Percentiles rank a stretch among this genome's conserved stretches.
Conservation (phyloP, 2,888 invertebrate genomes). For the Acleris laterana region DNA sequence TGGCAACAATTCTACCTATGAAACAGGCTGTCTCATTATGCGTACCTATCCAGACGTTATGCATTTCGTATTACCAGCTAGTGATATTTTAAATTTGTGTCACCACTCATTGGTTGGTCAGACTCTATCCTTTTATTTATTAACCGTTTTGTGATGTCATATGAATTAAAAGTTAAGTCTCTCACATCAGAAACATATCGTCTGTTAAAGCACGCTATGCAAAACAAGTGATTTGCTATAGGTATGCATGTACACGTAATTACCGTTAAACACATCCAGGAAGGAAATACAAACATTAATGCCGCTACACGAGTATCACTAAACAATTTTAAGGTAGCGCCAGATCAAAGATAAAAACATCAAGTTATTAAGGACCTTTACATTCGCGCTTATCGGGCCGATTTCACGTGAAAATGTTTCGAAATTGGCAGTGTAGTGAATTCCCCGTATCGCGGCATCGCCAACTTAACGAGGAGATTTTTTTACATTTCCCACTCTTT, state of each 20-base stretch:
- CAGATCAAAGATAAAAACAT: constrained; percentile 24
- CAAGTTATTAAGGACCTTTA: constrained; percentile 27
- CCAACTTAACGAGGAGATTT: constrained; percentile 62
- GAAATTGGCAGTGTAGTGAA: constrained; percentile 42
- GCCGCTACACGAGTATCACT: constrained; percentile 1
- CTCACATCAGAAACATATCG: too few relatives aligned
- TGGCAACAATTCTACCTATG: too few relatives aligned
- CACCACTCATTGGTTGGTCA: too few relatives aligned
- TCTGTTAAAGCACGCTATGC: neutral
- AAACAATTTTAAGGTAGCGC: constrained; percentile 30
- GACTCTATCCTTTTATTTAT: too few relatives aligned
- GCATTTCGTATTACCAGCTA: too few relatives aligned
- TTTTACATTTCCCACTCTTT: constrained; percentile 63
- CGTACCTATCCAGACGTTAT: too few relatives aligned
- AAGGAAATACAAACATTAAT: constrained; percentile 1
- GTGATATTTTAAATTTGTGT: too few relatives aligned
- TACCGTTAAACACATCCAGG: neutral
- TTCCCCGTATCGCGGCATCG: constrained; percentile 48
- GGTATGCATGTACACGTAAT: too few relatives aligned
- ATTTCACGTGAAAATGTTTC: constrained; percentile 46
- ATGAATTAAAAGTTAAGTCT: too few relatives aligned
- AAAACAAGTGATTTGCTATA: neutral
- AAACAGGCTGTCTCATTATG: too few relatives aligned
- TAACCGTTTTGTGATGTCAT: too few relatives aligned
- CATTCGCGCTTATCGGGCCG: constrained; percentile 28